Base-by-base conservation (phyloP, 2,113 vertebrate genomes). In the Melanotaenia duboulayi region DNA sequence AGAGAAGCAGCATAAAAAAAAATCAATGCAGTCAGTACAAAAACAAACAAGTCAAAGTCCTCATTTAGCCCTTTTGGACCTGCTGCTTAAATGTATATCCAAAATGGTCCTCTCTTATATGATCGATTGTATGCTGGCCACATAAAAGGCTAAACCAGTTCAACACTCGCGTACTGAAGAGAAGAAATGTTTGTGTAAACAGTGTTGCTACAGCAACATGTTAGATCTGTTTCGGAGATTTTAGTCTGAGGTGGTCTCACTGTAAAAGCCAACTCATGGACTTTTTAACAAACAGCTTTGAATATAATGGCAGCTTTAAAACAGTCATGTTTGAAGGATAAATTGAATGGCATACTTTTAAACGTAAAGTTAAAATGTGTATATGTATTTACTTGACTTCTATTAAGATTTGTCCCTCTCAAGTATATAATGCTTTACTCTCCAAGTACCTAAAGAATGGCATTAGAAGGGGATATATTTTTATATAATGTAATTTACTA, bases 41-140 rank as follows among this genome's bases (percentile, higher is more conserved):
- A 39, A 20, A 58, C 55, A 58, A 58, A 37, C 56, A 22, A 35
- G 56, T 20, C 56, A 58, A 58, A 58, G 12, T 58, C 56, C 7
- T 32, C 19, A 19, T 56, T 56, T 42, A 42, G 40, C 40, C 40
- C 40, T 42, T 9, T 17, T 25, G 23, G 16, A 55, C 14, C 52
- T 32, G 55, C 9, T 57, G 55, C 14, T 57, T 10, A n/a, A 16
- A 14, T 55, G 8, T 7, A 55, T 14, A 42, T 17, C 55, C 55
- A 16, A 55, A 54, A 9, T 55, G 24, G 16, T 17, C 16, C 24
- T 16, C 24, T 28, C 28, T 55, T 55, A 14, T 28, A 14, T 23
- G 13, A n/a, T 11, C 25, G 25, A 3, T 13, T 37, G 55, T 48
- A 17, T 48, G 7, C 44, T 48, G 3, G 1, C 9, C 42, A 44